phyloP scores from a whole-genome alignment of 2,888 invertebrate species.

The Oxytorus armatus region DNA sequence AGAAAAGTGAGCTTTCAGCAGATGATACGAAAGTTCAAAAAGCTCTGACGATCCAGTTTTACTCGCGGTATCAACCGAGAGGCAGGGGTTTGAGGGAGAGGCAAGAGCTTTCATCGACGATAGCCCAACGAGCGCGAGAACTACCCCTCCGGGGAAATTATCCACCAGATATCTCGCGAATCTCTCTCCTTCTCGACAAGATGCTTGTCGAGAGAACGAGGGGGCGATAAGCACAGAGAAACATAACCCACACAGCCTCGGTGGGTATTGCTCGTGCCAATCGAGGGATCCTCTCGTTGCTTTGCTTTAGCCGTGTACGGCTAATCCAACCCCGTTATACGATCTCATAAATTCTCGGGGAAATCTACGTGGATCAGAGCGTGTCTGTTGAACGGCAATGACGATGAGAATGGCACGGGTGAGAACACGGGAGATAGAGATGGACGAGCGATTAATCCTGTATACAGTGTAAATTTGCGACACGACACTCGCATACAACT shows the following conservation, averaged over 20 bases:
- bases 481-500: neutral
- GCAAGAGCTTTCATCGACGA: conserved; percentile 36
- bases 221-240: conserved; percentile 36
- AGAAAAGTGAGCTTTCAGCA: neutral
- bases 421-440: conserved; percentile 28
- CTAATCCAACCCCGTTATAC: conserved; percentile 49
- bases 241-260: neutral
- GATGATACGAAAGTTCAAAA: conserved; percentile 9
- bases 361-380: conserved; percentile 49
- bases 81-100: neutral
- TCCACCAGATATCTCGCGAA: conserved; percentile 39
- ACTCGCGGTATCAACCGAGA: neutral
- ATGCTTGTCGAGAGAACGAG: conserved; percentile 44
- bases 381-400: conserved; percentile 16
- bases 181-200: conserved; percentile 25
- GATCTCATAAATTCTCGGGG: conserved; percentile 53
- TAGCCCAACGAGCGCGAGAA: conserved; percentile 36
- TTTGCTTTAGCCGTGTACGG: conserved; percentile 45
- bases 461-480: conserved; percentile 39
- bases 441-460: conserved; percentile 39
- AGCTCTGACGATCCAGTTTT: neutral
- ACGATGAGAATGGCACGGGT: neutral
- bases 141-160: conserved; percentile 64
- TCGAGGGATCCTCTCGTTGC: conserved; percentile 32
- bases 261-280: conserved; percentile 36